phyloP scores from a whole-genome alignment of 2,797 vertebrate species.

The Pagetopsis macropterus region DNA sequence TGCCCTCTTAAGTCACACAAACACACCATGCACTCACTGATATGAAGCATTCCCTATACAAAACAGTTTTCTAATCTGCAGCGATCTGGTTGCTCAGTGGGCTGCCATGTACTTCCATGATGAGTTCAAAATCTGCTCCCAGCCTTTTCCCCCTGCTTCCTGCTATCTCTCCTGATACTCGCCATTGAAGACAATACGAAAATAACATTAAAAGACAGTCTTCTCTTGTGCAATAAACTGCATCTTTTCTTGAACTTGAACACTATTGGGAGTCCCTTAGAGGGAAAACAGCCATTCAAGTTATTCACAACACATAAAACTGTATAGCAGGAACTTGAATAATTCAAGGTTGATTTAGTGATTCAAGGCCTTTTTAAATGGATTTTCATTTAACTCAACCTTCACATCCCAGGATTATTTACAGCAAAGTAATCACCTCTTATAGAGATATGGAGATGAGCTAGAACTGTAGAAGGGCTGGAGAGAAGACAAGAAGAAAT shows the following conservation, averaged over 20 bases:
- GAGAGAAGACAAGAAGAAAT: slow-evolving; percentile 11
- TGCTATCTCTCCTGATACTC: slow-evolving; percentile 18
- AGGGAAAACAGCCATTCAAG: slow-evolving; percentile 41
- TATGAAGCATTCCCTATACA: slow-evolving; percentile 12
- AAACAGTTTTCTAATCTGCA: slow-evolving; percentile 53
- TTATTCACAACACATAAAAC: slow-evolving; percentile 55
- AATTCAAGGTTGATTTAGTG: slow-evolving; percentile 69
- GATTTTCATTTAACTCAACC: slow-evolving; percentile 58
- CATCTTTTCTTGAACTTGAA: slow-evolving; percentile 24
- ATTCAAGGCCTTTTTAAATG: slow-evolving; percentile 48
- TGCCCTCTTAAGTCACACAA: slow-evolving; percentile 37
- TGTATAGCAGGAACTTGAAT: slow-evolving; percentile 35
- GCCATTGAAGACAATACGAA: slow-evolving; percentile 30
- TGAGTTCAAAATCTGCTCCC: slow-evolving; percentile 37
- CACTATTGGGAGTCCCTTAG: slow-evolving; percentile 22
- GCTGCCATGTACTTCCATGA: slow-evolving; percentile 30
- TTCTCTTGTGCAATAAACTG: slow-evolving; percentile 31
- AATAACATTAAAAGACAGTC: slow-evolving; percentile 29
- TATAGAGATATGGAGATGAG: slow-evolving; percentile 26
- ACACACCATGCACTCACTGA: slow-evolving; percentile 28
- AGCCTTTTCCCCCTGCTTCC: slow-evolving; percentile 23
- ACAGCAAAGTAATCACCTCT: slow-evolving; percentile 20
- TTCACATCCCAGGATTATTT: slow-evolving; percentile 59
- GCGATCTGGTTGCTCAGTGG: slow-evolving; percentile 49
- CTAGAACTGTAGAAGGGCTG: slow-evolving; percentile 21